Percentiles rank a stretch among this genome's conserved stretches.
phyloP scores from a whole-genome alignment of 2,888 invertebrate species.

The Diabrotica balteata region DNA sequence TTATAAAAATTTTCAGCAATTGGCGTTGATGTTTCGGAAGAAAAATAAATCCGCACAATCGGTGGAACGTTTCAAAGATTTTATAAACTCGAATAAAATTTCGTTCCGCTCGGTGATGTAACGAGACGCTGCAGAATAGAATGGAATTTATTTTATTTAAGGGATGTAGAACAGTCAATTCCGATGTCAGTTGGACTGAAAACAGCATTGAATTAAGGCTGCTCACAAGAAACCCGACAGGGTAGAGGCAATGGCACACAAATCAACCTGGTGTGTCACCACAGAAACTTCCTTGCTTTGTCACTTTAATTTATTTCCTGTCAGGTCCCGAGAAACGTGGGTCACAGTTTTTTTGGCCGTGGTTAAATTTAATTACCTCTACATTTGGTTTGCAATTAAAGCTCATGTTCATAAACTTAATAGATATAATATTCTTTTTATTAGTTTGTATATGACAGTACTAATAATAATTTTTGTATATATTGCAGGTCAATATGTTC shows the following conservation, averaged over 20 bases:
- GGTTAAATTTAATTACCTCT: slow-evolving; percentile 7
- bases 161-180: slow-evolving; percentile 33
- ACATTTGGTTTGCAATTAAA: not conserved
- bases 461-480: too few relatives aligned
- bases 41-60: not conserved
- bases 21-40: too few relatives aligned
- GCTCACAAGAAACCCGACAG: slow-evolving; percentile 48
- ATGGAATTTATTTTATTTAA: slow-evolving; percentile 35
- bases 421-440: too few relatives aligned
- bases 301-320: slow-evolving; percentile 36
- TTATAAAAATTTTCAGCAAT: too few relatives aligned
- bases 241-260: slow-evolving; percentile 54
- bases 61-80: not conserved
- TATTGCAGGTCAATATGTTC: too few relatives aligned
- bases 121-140: slow-evolving; percentile 18
- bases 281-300: slow-evolving; percentile 47
- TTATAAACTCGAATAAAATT: slow-evolving; percentile 17
- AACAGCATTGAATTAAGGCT: slow-evolving; percentile 51
- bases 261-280: slow-evolving; percentile 57
- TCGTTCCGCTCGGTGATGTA: slow-evolving; percentile 7
- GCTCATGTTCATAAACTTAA: not conserved
- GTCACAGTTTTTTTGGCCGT: slow-evolving; percentile 13
- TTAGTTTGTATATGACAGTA: too few relatives aligned
- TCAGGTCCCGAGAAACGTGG: slow-evolving; percentile 18
- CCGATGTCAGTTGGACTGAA: slow-evolving; percentile 38